A percentile compares a stretch with the other conserved stretches of the same genome.
phyloP scores from a whole-genome alignment of 2,888 invertebrate genomes.

The Sympetrum striolatum region DNA sequence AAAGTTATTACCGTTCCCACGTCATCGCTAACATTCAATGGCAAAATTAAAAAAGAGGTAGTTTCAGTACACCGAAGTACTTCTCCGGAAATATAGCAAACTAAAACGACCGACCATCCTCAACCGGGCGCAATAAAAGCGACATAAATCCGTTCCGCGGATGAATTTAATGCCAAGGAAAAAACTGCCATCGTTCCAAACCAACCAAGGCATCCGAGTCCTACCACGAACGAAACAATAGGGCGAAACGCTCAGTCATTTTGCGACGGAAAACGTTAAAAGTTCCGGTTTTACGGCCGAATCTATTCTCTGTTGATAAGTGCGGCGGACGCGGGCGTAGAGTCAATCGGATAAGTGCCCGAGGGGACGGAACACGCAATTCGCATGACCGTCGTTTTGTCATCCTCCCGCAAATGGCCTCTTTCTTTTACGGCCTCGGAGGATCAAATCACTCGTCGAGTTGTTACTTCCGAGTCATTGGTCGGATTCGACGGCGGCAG shows the following conservation, averaged over 20 bases:
- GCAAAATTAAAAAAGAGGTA: no score
- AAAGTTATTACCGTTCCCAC: no score
- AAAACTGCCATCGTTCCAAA: no score
- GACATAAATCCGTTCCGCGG: no score
- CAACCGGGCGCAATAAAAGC: no score
- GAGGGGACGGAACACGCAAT: not conserved
- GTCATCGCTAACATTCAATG: no score
- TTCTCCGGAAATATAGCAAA: no score
- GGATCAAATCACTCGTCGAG: not conserved
- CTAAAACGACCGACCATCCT: no score
- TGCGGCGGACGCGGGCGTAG: not conserved
- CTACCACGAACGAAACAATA: not conserved
- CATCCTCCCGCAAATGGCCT: not conserved
- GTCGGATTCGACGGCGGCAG: not conserved
- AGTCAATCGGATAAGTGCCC: not conserved
- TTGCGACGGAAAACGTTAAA: not conserved
- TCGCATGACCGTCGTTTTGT: not conserved
- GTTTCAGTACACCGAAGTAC: no score
- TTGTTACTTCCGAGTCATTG: conserved; percentile 29
- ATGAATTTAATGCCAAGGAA: no score
- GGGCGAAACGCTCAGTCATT: not conserved
- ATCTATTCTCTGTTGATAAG: not conserved
- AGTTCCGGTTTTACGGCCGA: not conserved
- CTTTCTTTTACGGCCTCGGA: not conserved
- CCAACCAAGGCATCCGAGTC: not conserved